Percentiles rank a stretch among this genome's conserved stretches.
Evolutionary conservation across 2,113 vertebrate species (phyloP).

Genomic region (Motacilla tschutschensis): DNA sequence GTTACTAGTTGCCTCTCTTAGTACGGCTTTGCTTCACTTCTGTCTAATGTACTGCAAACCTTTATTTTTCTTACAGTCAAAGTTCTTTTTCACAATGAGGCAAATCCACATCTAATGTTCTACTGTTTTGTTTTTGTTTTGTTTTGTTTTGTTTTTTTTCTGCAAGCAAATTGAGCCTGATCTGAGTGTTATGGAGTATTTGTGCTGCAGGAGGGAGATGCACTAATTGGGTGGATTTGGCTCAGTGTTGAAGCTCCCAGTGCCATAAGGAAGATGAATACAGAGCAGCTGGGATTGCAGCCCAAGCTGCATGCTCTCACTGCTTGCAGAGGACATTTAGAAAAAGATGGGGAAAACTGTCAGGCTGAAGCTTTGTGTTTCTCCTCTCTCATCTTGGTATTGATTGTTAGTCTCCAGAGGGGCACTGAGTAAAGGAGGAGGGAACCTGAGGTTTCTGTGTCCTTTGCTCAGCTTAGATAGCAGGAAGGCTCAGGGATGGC

Average conservation of each 20-base stretch:
- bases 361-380: background rate
- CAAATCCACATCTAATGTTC: background rate
- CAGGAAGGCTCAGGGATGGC: background rate
- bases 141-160: background rate
- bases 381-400: background rate
- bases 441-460: background rate
- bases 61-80: background rate
- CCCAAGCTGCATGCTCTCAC: background rate
- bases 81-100: background rate
- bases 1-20: background rate
- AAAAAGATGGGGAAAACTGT: background rate
- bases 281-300: background rate
- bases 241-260: background rate
- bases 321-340: background rate
- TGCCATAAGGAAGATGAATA: background rate
- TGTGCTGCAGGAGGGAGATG: background rate
- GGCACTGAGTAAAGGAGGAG: background rate
- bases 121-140: background rate
- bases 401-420: background rate
- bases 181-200: background rate
- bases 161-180: background rate
- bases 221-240: background rate
- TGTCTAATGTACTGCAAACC: background rate
- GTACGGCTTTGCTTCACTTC: background rate
- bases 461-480: background rate